A percentile compares a stretch with the other conserved stretches of the same genome.
Conservation (phyloP, 1,140 invertebrate species). For the Drosophila kurseongensis region DNA sequence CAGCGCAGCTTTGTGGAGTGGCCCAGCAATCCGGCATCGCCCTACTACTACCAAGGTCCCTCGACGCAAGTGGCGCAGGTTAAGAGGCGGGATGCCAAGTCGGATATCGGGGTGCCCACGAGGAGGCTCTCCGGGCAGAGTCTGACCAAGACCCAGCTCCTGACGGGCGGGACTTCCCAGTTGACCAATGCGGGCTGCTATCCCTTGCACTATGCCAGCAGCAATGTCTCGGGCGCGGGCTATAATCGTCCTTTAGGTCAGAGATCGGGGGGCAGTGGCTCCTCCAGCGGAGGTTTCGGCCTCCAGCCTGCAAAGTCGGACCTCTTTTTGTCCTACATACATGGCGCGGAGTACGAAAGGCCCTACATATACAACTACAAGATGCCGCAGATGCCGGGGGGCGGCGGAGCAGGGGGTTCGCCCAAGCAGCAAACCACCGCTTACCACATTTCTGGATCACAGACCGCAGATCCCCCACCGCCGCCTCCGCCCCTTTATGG, state of each 20-base stretch:
- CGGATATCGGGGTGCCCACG: constrained; percentile 82
- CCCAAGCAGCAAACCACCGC: constrained; percentile 68
- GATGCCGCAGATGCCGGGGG: constrained; percentile 78
- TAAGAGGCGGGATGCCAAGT: constrained; percentile 80
- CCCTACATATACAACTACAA: constrained; percentile 83
- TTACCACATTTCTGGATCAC: constrained; percentile 81
- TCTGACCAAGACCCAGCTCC: constrained; percentile 77
- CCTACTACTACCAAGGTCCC: constrained; percentile 79
- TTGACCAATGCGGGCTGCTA: constrained; percentile 72
- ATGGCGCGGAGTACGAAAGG: constrained; percentile 74
- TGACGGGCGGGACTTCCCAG: constrained; percentile 59
- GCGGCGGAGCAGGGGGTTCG: constrained; percentile 40
- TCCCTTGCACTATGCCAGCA: constrained; percentile 70
- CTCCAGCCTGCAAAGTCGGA: constrained; percentile 83
- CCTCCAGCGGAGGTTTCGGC: constrained; percentile 4
- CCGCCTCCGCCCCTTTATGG: constrained; percentile 68
- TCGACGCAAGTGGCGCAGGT: constrained; percentile 54
- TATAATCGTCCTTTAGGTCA: constrained; percentile 58
- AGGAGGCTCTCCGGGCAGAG: constrained; percentile 75
- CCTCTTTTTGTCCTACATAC: constrained; percentile 81
- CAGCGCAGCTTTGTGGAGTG: constrained; percentile 81
- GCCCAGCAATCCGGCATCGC: constrained; percentile 79
- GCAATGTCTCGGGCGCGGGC: constrained; percentile 47
- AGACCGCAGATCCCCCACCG: constrained; percentile 80
- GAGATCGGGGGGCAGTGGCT: constrained; percentile 31